Conservation (phyloP, 2,113 vertebrate genomes). For the Elephantulus edwardii region DNA sequence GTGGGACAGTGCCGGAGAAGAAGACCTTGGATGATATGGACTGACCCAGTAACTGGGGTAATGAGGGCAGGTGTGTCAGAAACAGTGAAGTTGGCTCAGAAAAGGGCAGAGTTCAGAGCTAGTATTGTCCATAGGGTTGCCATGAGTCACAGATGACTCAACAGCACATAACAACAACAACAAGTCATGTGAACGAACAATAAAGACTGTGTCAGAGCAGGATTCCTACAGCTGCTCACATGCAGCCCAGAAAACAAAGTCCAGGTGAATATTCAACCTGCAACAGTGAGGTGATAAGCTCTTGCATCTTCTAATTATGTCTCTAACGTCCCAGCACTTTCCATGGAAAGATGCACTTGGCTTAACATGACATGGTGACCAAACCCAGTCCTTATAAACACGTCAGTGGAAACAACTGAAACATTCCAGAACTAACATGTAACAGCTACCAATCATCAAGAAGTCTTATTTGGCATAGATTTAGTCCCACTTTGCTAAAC, state of each 20-base stretch:
- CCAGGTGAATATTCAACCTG: background rate
- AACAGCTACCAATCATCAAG: background rate
- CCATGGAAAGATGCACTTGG: background rate
- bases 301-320: background rate
- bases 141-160: no score
- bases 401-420: background rate
- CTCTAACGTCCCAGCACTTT: background rate
- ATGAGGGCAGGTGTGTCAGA: no score
- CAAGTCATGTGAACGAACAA: no score
- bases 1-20: no score
- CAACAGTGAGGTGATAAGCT: background rate
- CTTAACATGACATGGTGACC: background rate
- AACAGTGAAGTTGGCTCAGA: no score
- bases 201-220: no score
- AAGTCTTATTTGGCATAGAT: background rate
- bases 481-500: background rate
- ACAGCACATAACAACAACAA: no score
- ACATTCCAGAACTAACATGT: background rate
- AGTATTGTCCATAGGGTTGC: no score
- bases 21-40: no score
- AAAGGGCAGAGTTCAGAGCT: no score
- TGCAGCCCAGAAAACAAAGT: background rate
- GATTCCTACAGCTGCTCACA: background rate
- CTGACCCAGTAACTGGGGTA: no score
- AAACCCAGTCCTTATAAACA: background rate